Evolutionary conservation across 1,140 invertebrate species (phyloP), one percentile per base, ranked within the genome.

Genomic region (Dryas iulia): DNA sequence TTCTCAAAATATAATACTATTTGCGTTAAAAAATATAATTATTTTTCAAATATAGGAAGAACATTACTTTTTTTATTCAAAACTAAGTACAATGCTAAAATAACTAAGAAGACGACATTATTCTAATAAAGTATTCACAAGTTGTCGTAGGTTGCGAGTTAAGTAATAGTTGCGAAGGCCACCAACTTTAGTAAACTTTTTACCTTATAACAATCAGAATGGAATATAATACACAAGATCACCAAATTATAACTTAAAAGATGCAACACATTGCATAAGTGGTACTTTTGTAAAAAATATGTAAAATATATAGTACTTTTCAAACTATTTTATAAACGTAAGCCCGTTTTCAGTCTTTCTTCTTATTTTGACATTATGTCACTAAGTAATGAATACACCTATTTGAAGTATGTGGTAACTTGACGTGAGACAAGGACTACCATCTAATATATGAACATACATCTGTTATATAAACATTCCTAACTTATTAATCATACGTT

Each of bases 161-260:
- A 78, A 80, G 83, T 82, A 86, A 86, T 83, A 82, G 71, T 71
- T 73, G 53, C 71, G 82, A 86, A 86, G 83, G 83, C 73, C 83
- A 79, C 72, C 67, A 71, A 66, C 59, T 65, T 64, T 30, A 21
- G 25, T 52, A n/a, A 28, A 62, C 14, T 58, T 62, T 47, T 47
- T 47, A 47, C 39, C 39, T 47, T 21, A 47, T 14, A 18, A 47
- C 39, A 47, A 47, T 7, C n/a, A 47, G 6, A 47, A 47, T 47
- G 7, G 2, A 7, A 47, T 47, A 47, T 10, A 21, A n/a, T 21
- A 47, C 39, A 47, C 7, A 47, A 8, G 18, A 10, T 18, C 14
- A 47, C 39, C 21, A n/a, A 18, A 47, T 47, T 21, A 18, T 47
- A 39, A 0, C 8, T 47, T 47, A 47, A 47, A 21, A 6, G 14